A percentile compares a stretch with the other conserved stretches of the same genome.
phyloP scores from a whole-genome alignment of 2,888 invertebrate genomes.

The Dinocampus coccinellae region DNA sequence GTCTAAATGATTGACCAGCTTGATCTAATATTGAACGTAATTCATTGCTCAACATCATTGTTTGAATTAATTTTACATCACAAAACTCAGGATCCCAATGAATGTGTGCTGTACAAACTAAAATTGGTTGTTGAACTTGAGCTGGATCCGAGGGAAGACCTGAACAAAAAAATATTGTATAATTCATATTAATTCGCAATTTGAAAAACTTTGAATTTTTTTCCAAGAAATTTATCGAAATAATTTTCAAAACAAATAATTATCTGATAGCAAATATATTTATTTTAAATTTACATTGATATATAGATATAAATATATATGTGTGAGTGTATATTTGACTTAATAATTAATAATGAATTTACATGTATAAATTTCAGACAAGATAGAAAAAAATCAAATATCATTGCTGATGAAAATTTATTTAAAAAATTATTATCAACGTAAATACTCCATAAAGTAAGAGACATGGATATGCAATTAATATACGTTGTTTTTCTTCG shows the following conservation, averaged over 20 bases:
- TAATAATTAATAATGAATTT: background rate
- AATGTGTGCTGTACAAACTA: constrained; percentile 98
- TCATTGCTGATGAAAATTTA: background rate
- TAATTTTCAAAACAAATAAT: background rate
- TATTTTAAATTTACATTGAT: background rate
- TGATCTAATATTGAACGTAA: constrained; percentile 89
- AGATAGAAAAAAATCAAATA: background rate
- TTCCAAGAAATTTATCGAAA: background rate
- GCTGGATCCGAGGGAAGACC: constrained; percentile 82
- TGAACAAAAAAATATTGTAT: constrained; percentile 55
- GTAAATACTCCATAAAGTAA: constrained; percentile 95
- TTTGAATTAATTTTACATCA: constrained; percentile 99
- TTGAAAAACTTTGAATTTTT: background rate
- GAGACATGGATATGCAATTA: constrained; percentile 94
- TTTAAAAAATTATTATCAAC: constrained; percentile 88
- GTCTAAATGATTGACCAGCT: constrained; percentile 83
- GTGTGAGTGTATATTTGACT: background rate
- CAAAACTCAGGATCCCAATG: constrained; percentile 99
- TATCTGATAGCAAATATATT: background rate
- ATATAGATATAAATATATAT: background rate
- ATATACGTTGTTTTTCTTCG: constrained; percentile 86
- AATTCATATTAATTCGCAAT: background rate
- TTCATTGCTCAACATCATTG: constrained; percentile 98
- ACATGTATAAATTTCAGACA: background rate
- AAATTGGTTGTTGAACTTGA: constrained; percentile 85